phyloP scores from a whole-genome alignment of 2,888 invertebrate species.

The Lymantria monacha region DNA sequence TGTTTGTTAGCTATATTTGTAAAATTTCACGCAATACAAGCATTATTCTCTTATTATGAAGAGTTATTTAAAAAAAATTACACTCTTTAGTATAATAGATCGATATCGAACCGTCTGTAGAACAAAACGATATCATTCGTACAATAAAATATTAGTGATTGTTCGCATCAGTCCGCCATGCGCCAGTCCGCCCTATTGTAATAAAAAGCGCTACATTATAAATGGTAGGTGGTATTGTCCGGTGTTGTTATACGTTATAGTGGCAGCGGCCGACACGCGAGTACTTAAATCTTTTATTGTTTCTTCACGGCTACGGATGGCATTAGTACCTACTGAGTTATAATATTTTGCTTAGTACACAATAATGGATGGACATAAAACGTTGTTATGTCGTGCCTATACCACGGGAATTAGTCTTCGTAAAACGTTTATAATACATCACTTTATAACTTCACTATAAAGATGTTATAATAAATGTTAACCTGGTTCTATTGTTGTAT shows the following conservation, averaged over 20 bases:
- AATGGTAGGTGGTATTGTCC: constrained; percentile 69
- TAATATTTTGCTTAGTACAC: constrained; percentile 59
- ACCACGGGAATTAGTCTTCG: constrained; percentile 40
- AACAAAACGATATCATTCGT: constrained; percentile 27
- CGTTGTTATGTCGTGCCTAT: constrained; percentile 37
- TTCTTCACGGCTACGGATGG: constrained; percentile 62
- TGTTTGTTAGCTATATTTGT: too few relatives aligned
- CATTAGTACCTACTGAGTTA: constrained; percentile 57
- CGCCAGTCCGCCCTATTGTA: constrained; percentile 55
- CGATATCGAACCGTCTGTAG: background rate
- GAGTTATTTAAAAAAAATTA: too few relatives aligned
- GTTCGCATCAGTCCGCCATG: constrained; percentile 37
- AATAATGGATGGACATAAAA: constrained; percentile 47
- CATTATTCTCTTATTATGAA: too few relatives aligned
- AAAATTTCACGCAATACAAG: too few relatives aligned
- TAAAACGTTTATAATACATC: constrained; percentile 26
- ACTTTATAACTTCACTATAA: constrained; percentile 16
- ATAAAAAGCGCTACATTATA: constrained; percentile 73
- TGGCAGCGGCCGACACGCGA: constrained; percentile 49
- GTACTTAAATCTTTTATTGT: constrained; percentile 74
- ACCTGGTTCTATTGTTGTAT: background rate
- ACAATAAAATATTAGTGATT: constrained; percentile 30
- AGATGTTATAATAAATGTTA: background rate
- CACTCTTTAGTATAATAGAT: background rate
- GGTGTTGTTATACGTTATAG: constrained; percentile 54